Percentiles rank a stretch among this genome's conserved stretches.
Evolutionary conservation across 2,888 invertebrate species (phyloP).

Genomic region (Eutolmus rufibarbis): DNA sequence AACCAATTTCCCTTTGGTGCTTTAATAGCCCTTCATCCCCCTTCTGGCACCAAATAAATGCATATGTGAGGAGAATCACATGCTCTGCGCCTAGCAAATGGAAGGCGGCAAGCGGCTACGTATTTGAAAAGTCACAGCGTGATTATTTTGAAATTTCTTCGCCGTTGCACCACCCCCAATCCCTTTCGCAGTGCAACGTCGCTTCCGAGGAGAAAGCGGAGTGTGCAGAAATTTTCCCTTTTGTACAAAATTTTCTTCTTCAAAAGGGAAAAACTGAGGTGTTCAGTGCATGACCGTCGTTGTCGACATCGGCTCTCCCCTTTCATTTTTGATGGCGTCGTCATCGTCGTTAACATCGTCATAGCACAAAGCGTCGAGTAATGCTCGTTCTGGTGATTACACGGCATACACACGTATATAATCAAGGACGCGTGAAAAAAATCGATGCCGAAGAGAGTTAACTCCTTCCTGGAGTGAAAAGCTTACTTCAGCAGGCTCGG

Average conservation of each 20-base stretch:
- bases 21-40: background rate
- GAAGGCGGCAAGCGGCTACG: background rate
- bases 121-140: background rate
- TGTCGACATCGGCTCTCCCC: background rate
- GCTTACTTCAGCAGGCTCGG: background rate
- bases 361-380: background rate
- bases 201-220: background rate
- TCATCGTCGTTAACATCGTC: background rate
- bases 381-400: background rate
- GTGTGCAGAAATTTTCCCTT: background rate
- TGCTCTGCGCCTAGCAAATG: background rate
- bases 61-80: background rate
- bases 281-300: background rate
- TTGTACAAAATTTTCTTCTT: background rate
- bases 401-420: slow-evolving; percentile 14
- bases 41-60: background rate
- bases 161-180: background rate
- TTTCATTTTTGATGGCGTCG: background rate
- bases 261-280: background rate
- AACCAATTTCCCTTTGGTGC: background rate
- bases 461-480: background rate
- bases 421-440: slow-evolving; percentile 28
- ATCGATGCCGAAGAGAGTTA: slow-evolving; percentile 16
- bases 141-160: background rate
- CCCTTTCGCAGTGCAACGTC: background rate